Base-by-base conservation (phyloP, 2,797 vertebrate genomes). In the Brachyrhaphis roseni region DNA sequence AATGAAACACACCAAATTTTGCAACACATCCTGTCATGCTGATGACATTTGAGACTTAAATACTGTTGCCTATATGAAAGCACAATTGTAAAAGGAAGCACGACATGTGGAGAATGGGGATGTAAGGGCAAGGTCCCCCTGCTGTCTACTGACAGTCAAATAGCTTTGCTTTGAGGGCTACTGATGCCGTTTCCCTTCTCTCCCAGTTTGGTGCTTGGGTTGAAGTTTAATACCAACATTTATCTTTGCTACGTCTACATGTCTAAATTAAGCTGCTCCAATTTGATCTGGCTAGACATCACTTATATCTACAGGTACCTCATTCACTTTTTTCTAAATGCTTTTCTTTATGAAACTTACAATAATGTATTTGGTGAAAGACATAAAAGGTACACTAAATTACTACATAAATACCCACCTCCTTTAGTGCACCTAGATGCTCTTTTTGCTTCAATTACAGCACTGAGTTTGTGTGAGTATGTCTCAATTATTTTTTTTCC, bases 1-100 rank as follows among this genome's bases (percentile, higher is more conserved):
- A 93, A 86, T 90, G 82, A 91, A 91, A 90, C 87, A 86, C 86
- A 85, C 84, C 82, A 82, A 64, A 82, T 89, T 86, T 78, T 74
- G 79, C 78, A 79, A 92, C 76, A 88, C 82, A 84, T 83, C 57
- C 82, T 82, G 76, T 76, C 73, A 34, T 4, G 71, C 86, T 74
- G 90, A 92, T 93, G 91, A 83, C 80, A 79, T 82, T 86, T 55
- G 75, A 84, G 88, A 82, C 51, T 85, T 90, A 76, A 79, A 76
- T 59, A 46, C 78, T 45, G 84, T 83, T 90, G 87, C 83, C 84
- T 84, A 87, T 92, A 90, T 89, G 31, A 86, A 86, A 76, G 81
- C 66, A 70, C 80, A 93, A 87, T 79, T 86, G 75, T 77, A 86
- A 74, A 80, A 80, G 77, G 57, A 78, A 86, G 85, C 70, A 78